Base-by-base conservation (phyloP, 2,113 vertebrate genomes). In the Salvelinus fontinalis region DNA sequence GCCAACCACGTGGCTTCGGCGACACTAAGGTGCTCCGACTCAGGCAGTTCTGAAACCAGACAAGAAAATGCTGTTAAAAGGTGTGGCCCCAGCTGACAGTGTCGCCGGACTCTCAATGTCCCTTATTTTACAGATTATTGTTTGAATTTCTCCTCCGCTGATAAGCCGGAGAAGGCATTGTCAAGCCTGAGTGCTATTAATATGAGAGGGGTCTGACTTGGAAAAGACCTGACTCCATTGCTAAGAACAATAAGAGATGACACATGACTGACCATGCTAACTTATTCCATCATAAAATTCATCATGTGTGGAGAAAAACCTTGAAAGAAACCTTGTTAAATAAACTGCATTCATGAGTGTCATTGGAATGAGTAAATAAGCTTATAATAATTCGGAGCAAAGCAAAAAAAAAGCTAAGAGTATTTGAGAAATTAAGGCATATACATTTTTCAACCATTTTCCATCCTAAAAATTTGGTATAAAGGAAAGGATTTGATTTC, bases 1-100 rank as follows among this genome's bases (percentile, higher is more conserved):
- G 98, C 98, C 84, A 99, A 90, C 98, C 98, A 99, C 0, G 97
- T 98, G 3, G 97, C 97, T 3, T 99, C 98, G 0, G 97, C 97
- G 44, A 99, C 97, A 0, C 97, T 99, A 91, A 99, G 89, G 91
- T 96, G 94, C 67, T 99, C 97, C 0, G 97, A 98, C 81, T 96
- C 93, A 0, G 97, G 98, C 79, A 99, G 94, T 87, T 99, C 98
- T 99, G 92, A 14, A 85, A 77, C 77, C 39, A 9, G 9, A 75
- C 8, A 67, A 13, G 80, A 82, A 20, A 64, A 26, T 29, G 20
- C 11, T 13, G 68, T 20, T 44, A 34, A 20, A 11, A 11, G 31
- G 71, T 13, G 16, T 67, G 62, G 24, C 24, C 22, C 9, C 64
- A 27, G 34, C 34, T 71, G 13, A 24, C 11, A 5, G 12, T 5